phyloP scores from a whole-genome alignment of 2,888 invertebrate species.

The Hermaeophaga mercurialis region DNA sequence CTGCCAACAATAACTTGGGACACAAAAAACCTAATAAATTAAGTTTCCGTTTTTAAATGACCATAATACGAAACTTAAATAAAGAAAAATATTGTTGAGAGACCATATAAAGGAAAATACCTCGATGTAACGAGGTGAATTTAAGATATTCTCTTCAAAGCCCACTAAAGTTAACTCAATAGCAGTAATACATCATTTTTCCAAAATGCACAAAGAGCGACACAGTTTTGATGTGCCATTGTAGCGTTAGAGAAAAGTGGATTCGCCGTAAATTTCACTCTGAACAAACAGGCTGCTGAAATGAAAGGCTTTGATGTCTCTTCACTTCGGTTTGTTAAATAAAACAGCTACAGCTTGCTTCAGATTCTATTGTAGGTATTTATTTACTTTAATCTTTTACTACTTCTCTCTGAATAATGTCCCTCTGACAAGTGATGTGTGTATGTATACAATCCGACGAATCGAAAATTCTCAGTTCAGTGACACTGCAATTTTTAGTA shows the following conservation, averaged over 20 bases:
- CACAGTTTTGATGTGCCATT: constrained; percentile 15
- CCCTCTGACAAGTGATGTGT: background rate
- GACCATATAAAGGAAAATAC: too few species aligned
- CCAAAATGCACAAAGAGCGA: constrained; percentile 7
- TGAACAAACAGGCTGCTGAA: background rate
- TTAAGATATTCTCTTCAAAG: too few species aligned
- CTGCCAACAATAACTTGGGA: too few species aligned
- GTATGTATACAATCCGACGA: background rate
- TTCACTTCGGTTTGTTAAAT: constrained; percentile 3
- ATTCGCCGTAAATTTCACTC: constrained; percentile 4
- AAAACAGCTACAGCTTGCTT: constrained; percentile 5
- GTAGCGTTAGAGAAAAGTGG: constrained; percentile 11
- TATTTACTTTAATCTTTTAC: constrained; percentile 3
- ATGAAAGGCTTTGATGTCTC: constrained; percentile 10
- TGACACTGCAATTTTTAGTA: too few species aligned
- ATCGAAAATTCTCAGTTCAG: background rate
- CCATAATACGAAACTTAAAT: too few species aligned
- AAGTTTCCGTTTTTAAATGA: too few species aligned
- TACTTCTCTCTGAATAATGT: background rate
- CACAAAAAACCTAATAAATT: too few species aligned
- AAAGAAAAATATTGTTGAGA: too few species aligned
- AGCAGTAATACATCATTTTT: constrained; percentile 16
- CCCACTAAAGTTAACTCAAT: background rate
- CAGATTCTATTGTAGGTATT: constrained; percentile 14
- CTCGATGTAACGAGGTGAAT: too few species aligned